Base-by-base conservation (phyloP, 2,113 vertebrate genomes). In the human region DNA sequence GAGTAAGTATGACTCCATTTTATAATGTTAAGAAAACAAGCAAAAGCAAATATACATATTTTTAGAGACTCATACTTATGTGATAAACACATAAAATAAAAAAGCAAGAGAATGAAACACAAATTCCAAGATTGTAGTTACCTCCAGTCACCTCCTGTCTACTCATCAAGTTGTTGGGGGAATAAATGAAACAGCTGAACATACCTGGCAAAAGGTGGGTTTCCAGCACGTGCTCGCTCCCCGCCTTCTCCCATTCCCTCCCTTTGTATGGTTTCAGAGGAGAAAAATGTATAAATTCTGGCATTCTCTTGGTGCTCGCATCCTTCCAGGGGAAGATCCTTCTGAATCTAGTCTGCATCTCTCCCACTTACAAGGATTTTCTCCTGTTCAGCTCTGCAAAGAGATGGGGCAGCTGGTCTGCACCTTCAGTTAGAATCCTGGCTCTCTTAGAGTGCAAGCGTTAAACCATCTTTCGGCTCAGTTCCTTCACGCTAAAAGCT, bases 181-280 rank as follows among this genome's bases (percentile, higher is more conserved):
- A 35, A 25, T 13, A 13, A 59, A 10, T 10, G 32, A 22, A n/a
- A n/a, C 7, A 3, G 35, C 0, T 4, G 8, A n/a, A 57, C 78
- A 22, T 2, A 11, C 27, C 14, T 0, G 0, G 45, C 16, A 3
- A 11, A 2, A 0, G 13, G 43, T 6, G 5, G 16, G 43, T 18
- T n/a, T 14, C 9, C 48, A 13, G 4, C 17, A 2, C 9, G 3
- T 1, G 9, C 48, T 30, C 3, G 23, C 57, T n/a, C 12, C 35
- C 7, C 0, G 22, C 30, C n/a, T n/a, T 35, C 18, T 45, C 48
- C 66, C 35, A 38, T 16, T 23, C 16, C 4, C 40, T 45, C 7
- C 27, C n/a, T 22, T 16, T 45, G 0, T 1, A 12, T 6, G 64
- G 38, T 50, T 75, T 52, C 57, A 80, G n/a, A 30, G n/a, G 27